A percentile compares a stretch with the other conserved stretches of the same genome.
phyloP scores from a whole-genome alignment of 1,140 invertebrate species.

The Schlechtendalia chinensis region DNA sequence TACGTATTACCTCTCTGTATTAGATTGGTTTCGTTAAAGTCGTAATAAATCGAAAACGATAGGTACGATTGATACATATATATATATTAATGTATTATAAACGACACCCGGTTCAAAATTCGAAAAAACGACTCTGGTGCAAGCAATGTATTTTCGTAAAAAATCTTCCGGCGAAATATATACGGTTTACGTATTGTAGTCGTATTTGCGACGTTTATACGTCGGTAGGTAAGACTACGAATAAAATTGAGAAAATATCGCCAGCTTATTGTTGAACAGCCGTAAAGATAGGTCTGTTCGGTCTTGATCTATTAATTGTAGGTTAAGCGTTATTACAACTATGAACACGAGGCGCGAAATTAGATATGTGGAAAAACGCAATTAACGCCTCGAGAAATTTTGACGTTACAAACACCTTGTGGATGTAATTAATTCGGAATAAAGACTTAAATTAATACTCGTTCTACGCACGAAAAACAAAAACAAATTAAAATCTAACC shows the following conservation, averaged over 20 bases:
- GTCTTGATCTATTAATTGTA: conserved; percentile 15
- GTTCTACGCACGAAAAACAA: conserved; percentile 3
- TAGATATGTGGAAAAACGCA: background rate
- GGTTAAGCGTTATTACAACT: too few relatives aligned
- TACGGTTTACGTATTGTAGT: background rate
- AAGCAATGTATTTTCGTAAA: too few relatives aligned
- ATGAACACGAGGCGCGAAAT: background rate
- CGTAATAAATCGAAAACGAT: background rate
- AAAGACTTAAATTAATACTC: background rate
- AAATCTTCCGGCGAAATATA: background rate
- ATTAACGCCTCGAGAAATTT: conserved; percentile 18
- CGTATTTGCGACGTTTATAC: too few relatives aligned
- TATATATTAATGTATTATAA: background rate
- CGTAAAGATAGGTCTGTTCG: background rate
- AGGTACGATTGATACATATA: background rate
- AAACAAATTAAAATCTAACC: background rate
- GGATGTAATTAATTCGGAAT: background rate
- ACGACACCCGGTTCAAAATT: background rate
- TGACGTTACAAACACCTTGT: background rate
- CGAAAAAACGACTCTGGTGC: background rate
- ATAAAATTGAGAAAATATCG: too few relatives aligned
- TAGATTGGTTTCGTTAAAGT: background rate
- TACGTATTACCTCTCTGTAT: too few relatives aligned
- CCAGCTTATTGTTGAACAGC: too few relatives aligned
- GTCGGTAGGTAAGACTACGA: too few relatives aligned